phyloP scores from a whole-genome alignment of 2,113 vertebrate species.

The Miniopterus natalensis region DNA sequence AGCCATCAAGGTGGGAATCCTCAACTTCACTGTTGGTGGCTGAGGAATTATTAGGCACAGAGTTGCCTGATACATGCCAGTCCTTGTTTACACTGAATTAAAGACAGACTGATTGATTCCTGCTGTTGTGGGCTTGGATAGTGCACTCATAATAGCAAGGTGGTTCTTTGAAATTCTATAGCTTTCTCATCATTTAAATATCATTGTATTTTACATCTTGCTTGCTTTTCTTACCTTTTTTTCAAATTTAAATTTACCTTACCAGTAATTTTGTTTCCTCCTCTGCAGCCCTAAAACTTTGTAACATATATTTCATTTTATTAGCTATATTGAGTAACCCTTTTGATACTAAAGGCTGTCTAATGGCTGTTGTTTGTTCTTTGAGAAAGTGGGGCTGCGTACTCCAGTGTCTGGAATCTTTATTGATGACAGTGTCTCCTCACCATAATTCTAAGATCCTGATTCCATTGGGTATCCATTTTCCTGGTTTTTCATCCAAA shows the following conservation, averaged over 20 bases:
- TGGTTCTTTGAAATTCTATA: neutral
- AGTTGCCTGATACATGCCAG: neutral
- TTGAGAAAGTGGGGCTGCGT: slow-evolving; percentile 15
- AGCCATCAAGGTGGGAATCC: neutral
- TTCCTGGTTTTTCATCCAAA: neutral
- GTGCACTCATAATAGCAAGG: neutral
- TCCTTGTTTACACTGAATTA: neutral
- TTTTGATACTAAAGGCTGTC: neutral
- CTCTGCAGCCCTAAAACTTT: slow-evolving; percentile 28
- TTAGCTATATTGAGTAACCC: neutral
- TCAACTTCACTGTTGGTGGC: neutral
- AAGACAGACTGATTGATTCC: neutral
- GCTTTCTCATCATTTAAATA: slow-evolving; percentile 12
- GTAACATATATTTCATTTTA: neutral
- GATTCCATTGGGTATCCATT: neutral
- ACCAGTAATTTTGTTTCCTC: neutral
- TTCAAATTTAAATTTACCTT: neutral
- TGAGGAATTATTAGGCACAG: neutral
- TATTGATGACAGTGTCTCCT: neutral
- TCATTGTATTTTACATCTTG: slow-evolving; percentile 41
- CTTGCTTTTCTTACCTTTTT: neutral
- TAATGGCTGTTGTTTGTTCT: neutral
- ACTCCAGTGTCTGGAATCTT: neutral
- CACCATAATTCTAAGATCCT: slow-evolving; percentile 27
- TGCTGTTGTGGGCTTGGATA: neutral